phyloP scores from a whole-genome alignment of 2,888 invertebrate genomes.

The Tenthredo notha region DNA sequence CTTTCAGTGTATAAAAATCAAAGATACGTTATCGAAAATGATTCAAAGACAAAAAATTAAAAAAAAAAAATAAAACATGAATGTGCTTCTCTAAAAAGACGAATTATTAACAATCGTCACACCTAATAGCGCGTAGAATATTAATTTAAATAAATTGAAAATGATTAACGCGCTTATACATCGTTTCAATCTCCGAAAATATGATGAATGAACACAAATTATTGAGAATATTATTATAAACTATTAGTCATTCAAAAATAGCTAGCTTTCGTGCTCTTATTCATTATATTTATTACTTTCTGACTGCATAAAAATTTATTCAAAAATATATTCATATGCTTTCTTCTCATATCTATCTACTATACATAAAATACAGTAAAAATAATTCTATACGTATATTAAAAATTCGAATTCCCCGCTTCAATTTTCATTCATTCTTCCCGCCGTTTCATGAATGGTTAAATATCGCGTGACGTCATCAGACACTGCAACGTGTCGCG shows the following conservation, averaged over 20 bases:
- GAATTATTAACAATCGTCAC: too few relatives aligned
- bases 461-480: neutral
- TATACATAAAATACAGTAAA: neutral
- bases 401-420: neutral
- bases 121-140: too few relatives aligned
- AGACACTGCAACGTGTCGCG: constrained; percentile 4
- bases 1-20: too few relatives aligned
- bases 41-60: too few relatives aligned
- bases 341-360: neutral
- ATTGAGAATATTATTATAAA: too few relatives aligned
- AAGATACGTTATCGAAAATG: too few relatives aligned
- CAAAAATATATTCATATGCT: neutral
- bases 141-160: too few relatives aligned
- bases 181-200: too few relatives aligned
- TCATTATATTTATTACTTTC: neutral
- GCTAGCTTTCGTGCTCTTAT: neutral
- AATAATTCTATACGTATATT: neutral
- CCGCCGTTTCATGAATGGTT: neutral
- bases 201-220: too few relatives aligned
- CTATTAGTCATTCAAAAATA: neutral
- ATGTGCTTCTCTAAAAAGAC: too few relatives aligned
- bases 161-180: too few relatives aligned
- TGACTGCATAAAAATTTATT: neutral
- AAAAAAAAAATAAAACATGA: too few relatives aligned
- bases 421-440: neutral